Evolutionary conservation across 1,140 invertebrate species (phyloP), one percentile per base, ranked within the genome.

Genomic region (Drosophila pallidifrons): DNA sequence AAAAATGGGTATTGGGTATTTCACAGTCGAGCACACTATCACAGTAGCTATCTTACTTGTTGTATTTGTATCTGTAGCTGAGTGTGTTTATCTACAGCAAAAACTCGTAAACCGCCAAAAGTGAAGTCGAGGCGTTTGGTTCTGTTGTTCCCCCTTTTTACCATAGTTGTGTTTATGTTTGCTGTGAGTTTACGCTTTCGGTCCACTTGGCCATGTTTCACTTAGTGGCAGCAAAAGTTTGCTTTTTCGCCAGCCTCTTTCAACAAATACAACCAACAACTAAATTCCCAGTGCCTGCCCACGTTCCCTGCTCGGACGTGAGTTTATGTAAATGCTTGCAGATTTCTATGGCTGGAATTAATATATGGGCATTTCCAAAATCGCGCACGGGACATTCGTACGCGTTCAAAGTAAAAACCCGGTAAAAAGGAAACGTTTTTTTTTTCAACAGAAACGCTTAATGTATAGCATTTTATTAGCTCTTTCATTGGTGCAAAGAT

Each of bases 241-340:
- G 63, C 46, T 35, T 52, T 51, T 47, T 46, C 25, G 46, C 51
- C 16, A 4, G 41, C 41, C 41, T n/a, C 41, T 43, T n/a, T 13
- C 7, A 43, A 7, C 55, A 58, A 66, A 67, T 67, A 73, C 66
- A 67, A 52, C 52, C 35, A 1, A 52, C 52, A 73, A 66, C 52
- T 41, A 58, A 58, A 57, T 64, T 61, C 1, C 2, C 1, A 8
- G 2, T 0, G 8, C 35, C 35, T 25, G 10, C 35, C 35, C 35
- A 38, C 10, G 5, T 30, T n/a, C 2, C n/a, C 46, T 32, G 76
- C 35, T 79, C 63, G 46, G 67, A 72, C 28, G 55, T 64, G 63
- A 75, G 72, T 86, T 86, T 85, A 83, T 83, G 73, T 63, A 70
- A 61, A 69, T 82, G 72, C 57, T 38, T 28, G 57, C 67, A 66